Conservation (phyloP, 2,113 vertebrate genomes). For the Amphiprion ocellaris region DNA sequence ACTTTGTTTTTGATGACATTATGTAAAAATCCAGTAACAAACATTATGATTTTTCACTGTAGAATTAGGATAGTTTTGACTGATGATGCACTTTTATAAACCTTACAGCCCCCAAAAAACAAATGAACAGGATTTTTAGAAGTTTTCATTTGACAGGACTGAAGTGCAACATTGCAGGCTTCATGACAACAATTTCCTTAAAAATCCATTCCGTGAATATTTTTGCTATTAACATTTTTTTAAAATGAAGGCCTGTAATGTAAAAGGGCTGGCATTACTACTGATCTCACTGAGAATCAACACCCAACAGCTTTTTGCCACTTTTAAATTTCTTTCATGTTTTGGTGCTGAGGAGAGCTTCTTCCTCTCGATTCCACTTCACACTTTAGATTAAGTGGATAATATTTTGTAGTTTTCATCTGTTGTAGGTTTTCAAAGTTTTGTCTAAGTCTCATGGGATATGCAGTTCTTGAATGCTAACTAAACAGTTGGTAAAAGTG, state of each 20-base stretch:
- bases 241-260: not conserved
- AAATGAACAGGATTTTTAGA: not conserved
- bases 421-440: not conserved
- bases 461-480: not conserved
- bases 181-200: not conserved
- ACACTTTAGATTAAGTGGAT: not conserved
- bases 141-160: not conserved
- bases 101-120: conserved; percentile 2
- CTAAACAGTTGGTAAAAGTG: not conserved
- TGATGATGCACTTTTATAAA: conserved; percentile 39
- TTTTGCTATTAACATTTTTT: not conserved
- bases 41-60: conserved; percentile 13
- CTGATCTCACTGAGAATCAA: not conserved
- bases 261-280: not conserved
- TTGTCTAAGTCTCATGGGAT: not conserved
- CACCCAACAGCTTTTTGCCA: not conserved
- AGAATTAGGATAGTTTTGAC: conserved; percentile 8
- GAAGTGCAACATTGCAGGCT: not conserved
- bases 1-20: conserved; percentile 61
- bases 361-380: not conserved
- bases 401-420: conserved; percentile 2
- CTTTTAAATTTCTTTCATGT: not conserved
- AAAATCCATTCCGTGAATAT: conserved; percentile 9
- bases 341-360: not conserved
- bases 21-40: conserved; percentile 29